A percentile compares a stretch with the other conserved stretches of the same genome.
Evolutionary conservation across 2,797 vertebrate genomes (phyloP).

Genomic region (Chelon auratus): DNA sequence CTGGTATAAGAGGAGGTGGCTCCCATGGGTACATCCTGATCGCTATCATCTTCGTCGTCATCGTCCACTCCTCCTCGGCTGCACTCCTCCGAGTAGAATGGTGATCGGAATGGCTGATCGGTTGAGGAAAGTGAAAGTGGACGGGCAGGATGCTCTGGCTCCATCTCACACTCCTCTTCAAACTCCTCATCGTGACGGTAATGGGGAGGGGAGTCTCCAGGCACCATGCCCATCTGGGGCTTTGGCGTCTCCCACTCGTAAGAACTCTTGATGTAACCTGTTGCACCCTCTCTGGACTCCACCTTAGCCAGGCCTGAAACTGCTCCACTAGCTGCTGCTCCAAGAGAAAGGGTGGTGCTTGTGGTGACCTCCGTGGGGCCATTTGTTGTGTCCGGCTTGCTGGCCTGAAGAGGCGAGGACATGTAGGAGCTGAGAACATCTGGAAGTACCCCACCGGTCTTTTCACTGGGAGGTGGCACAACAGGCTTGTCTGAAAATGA

Average conservation of each 20-base stretch:
- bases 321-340: constrained; percentile 45
- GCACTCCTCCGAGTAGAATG: constrained; percentile 79
- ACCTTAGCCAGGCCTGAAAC: constrained; percentile 59
- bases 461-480: constrained; percentile 53
- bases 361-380: constrained; percentile 88
- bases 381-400: constrained; percentile 83
- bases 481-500: constrained; percentile 73
- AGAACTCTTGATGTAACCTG: constrained; percentile 75
- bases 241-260: constrained; percentile 83
- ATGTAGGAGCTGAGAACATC: constrained; percentile 82
- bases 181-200: constrained; percentile 85
- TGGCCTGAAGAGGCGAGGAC: constrained; percentile 67
- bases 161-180: constrained; percentile 84
- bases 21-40: constrained; percentile 74
- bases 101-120: constrained; percentile 83
- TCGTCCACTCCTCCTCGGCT: constrained; percentile 71
- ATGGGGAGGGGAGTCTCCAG: constrained; percentile 84
- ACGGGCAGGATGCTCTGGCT: constrained; percentile 86
- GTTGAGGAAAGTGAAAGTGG: constrained; percentile 89
- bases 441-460: constrained; percentile 64
- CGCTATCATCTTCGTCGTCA: constrained; percentile 69
- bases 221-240: constrained; percentile 78
- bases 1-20: constrained; percentile 78
- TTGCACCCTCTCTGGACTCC: constrained; percentile 76
- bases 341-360: constrained; percentile 63